These are phyloP conservation scores for Ochotona princeps DNA, from an alignment of 2,113 vertebrate species.

Conservation along the genomic window DNA sequence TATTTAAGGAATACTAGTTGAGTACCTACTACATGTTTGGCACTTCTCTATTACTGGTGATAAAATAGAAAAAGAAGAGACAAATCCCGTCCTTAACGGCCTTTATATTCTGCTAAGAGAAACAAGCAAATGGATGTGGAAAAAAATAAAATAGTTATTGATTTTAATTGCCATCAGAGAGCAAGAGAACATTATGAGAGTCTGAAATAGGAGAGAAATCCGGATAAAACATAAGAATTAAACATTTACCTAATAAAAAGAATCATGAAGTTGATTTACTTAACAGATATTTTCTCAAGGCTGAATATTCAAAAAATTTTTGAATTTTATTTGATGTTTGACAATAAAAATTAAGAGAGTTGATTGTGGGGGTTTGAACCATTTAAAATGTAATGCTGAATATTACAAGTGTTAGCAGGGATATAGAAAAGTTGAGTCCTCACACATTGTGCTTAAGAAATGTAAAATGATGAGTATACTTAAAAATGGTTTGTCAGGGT, in stretches of 20 bases:
- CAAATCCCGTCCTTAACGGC: not conserved
- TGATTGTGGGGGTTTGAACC: conserved; percentile 8
- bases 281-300: conserved; percentile 14
- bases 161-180: conserved; percentile 20
- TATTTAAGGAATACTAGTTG: conserved; percentile 36
- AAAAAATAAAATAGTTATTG: conserved; percentile 14
- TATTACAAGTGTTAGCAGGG: not conserved
- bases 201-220: not conserved
- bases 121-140: not conserved
- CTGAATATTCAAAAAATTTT: conserved; percentile 46
- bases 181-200: not conserved
- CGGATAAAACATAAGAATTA: conserved; percentile 23
- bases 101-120: not conserved
- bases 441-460: not conserved
- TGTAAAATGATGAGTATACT: not conserved
- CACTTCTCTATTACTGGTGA: not conserved
- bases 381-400: conserved; percentile 13
- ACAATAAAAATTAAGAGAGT: conserved; percentile 9
- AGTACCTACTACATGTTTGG: not conserved
- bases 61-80: conserved; percentile 1
- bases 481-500: too few species aligned
- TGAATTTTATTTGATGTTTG: not conserved
- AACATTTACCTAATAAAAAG: conserved; percentile 44
- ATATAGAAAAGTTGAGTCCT: conserved; percentile 15
- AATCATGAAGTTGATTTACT: conserved; percentile 52